Percentiles rank a stretch among this genome's conserved stretches.
Conservation (phyloP, 1,140 invertebrate genomes). For the Camponotus pennsylvanicus region DNA sequence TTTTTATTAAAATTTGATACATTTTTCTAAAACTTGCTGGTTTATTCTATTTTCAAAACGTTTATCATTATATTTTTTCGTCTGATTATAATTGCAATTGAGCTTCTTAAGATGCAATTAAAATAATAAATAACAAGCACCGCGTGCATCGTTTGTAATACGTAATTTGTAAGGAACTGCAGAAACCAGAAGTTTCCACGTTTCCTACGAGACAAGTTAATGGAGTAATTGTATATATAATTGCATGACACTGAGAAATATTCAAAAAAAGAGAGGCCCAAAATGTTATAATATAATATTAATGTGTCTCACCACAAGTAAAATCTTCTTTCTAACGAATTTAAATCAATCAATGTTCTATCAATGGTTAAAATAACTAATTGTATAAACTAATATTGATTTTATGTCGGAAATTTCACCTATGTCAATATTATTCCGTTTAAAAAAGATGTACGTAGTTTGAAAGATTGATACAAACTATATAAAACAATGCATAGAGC, state of each 20-base stretch:
- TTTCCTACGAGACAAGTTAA: not conserved
- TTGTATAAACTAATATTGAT: not conserved
- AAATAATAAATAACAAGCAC: constrained; percentile 42
- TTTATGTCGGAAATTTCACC: not conserved
- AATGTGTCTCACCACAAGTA: not conserved
- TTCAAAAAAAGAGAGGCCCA: not conserved
- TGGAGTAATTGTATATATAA: not conserved
- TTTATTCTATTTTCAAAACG: not conserved
- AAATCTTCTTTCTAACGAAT: not conserved
- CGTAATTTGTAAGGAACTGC: constrained; percentile 25
- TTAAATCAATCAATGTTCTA: not conserved
- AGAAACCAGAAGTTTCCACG: not conserved
- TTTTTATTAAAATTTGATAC: not conserved
- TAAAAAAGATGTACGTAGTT: not conserved
- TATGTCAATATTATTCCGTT: constrained; percentile 2
- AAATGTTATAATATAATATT: not conserved
- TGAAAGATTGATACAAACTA: constrained; percentile 31
- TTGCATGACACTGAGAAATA: not conserved
- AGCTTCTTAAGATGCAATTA: constrained; percentile 14
- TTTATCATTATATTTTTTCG: not conserved
- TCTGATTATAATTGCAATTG: not conserved
- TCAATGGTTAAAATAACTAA: not conserved
- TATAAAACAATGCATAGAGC: constrained; percentile 11
- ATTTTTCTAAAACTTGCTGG: not conserved
- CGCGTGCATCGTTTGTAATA: not conserved